Base-by-base conservation (phyloP, 2,888 invertebrate genomes). In the Stenodera caucasica region DNA sequence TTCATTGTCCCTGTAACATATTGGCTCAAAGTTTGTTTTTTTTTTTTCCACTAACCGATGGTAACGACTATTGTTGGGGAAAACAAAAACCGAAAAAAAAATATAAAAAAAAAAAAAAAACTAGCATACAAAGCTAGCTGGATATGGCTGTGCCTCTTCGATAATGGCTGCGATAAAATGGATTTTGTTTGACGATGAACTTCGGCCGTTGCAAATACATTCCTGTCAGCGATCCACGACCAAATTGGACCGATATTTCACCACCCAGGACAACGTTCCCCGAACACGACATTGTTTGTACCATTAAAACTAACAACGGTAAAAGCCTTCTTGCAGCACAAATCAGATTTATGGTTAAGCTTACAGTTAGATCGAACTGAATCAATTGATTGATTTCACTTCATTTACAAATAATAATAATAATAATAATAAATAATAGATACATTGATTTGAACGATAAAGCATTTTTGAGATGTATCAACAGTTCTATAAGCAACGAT, bases 1-100 rank as follows among this genome's bases (percentile, higher is more conserved):
- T 79, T 78, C 78, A 78, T 79, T 77, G 78, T 77, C 76, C 75
- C 70, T 78, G 78, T 79, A 78, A 79, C 77, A 77, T 78, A 78
- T 78, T 77, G 78, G 72, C 72, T 70, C 60, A 12, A 63, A 67
- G 66, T 67, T 58, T n/a, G n/a, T n/a, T n/a, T n/a, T n/a, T n/a
- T n/a, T n/a, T n/a, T n/a, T n/a, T 58, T 53, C 14, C 26, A 51
- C 32, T 50, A 45, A 45, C 21, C 45, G 45, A 45, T 45, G 45
- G 21, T 45, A 45, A 23, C 45, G 23, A 45, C 45, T 45, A 23
- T 23, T 45, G 12, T 21, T 23, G 12, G 6, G 14, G 26, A 26
- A 5, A 26, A 26, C 3, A 26, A 26, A 5, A 26, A 26, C 3
- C 26, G 26, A 5, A 26, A 26, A 26, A 2, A 26, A 26, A 26